phyloP scores from a whole-genome alignment of 2,113 vertebrate genomes.

The Beaufortia kweichowensis region DNA sequence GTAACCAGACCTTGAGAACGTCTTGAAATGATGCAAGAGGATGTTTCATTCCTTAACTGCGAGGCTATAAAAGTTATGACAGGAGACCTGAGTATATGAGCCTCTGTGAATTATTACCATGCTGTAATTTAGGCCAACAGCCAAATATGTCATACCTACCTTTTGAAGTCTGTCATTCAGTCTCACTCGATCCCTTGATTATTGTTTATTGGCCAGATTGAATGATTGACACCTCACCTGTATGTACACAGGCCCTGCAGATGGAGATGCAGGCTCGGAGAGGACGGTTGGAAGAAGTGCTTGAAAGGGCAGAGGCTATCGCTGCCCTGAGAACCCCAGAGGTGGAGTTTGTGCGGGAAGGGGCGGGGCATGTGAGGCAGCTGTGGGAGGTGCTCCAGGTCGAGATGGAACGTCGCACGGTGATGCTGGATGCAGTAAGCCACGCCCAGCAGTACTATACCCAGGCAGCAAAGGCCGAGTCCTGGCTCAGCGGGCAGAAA shows the following conservation, averaged over 20 bases:
- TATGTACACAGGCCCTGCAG: constrained; percentile 79
- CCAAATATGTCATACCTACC: constrained; percentile 1
- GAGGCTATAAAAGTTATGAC: constrained; percentile 10
- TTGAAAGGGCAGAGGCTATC: constrained; percentile 75
- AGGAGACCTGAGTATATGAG: neutral
- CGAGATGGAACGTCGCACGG: constrained; percentile 79
- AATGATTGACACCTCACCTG: neutral
- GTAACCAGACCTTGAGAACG: no score
- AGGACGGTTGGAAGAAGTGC: constrained; percentile 78
- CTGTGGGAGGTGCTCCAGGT: constrained; percentile 83
- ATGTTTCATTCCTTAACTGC: neutral
- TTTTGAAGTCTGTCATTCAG: constrained; percentile 6
- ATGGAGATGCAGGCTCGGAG: constrained; percentile 87
- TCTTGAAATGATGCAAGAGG: neutral
- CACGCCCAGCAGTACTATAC: constrained; percentile 89
- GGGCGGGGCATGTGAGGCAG: constrained; percentile 78
- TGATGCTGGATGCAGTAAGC: constrained; percentile 78
- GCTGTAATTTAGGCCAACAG: neutral
- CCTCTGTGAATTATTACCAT: constrained; percentile 2
- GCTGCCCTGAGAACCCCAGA: constrained; percentile 78
- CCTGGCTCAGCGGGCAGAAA: constrained; percentile 92
- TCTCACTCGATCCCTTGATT: neutral
- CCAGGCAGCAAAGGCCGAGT: constrained; percentile 84
- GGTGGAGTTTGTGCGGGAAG: constrained; percentile 77
- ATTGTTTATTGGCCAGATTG: neutral